Conservation (phyloP, 1,140 invertebrate species). For the Caenorhabditis brenneri region DNA sequence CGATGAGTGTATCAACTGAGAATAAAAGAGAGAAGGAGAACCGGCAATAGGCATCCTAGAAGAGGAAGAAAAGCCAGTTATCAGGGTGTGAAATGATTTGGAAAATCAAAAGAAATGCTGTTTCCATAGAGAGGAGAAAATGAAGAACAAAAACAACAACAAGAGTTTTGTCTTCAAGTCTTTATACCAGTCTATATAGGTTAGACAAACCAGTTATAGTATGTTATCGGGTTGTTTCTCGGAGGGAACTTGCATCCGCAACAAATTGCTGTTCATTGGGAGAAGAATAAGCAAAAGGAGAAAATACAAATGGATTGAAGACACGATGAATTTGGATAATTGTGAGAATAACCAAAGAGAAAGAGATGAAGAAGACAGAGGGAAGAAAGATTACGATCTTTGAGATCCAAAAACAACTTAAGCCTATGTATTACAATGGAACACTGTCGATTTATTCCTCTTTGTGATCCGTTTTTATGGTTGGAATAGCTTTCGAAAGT, state of each 20-base stretch:
- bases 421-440: neutral
- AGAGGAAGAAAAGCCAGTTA: neutral
- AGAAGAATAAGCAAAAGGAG: neutral
- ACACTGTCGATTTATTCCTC: no score
- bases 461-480: no score
- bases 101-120: neutral
- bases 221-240: slow-evolving; percentile 21
- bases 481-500: no score
- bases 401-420: neutral
- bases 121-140: neutral
- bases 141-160: neutral
- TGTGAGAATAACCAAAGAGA: neutral
- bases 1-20: neutral
- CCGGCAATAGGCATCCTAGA: neutral
- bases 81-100: neutral
- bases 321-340: slow-evolving; percentile 10
- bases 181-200: slow-evolving; percentile 38
- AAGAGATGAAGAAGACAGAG: neutral
- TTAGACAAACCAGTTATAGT: slow-evolving; percentile 31
- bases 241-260: slow-evolving; percentile 18
- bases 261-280: slow-evolving; percentile 38
- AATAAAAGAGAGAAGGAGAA: neutral
- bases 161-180: neutral
- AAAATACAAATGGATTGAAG: neutral
- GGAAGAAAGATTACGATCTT: slow-evolving; percentile 16